phyloP scores from a whole-genome alignment of 2,113 vertebrate genomes.

The Elephantulus edwardii region DNA sequence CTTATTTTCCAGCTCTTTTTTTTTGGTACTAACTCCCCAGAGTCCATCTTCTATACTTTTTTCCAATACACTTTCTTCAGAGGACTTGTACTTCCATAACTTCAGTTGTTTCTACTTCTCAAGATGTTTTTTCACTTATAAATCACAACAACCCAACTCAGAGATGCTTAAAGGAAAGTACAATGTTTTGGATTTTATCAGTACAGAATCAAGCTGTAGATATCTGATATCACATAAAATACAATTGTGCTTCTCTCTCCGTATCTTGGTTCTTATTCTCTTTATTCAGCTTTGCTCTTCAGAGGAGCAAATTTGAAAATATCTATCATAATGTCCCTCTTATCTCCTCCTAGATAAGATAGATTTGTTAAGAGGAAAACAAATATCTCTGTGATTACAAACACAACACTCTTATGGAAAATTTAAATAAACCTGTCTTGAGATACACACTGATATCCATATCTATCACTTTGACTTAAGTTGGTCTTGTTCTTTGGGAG shows the following conservation, averaged over 20 bases:
- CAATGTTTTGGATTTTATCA: neutral
- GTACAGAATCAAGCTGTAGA: neutral
- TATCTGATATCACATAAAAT: neutral
- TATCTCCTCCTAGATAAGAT: neutral
- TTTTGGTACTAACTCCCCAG: neutral
- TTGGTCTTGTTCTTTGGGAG: neutral
- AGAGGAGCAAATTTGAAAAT: neutral
- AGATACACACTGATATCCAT: rapidly evolving
- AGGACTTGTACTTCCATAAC: neutral
- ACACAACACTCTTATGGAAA: neutral
- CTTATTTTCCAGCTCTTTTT: neutral
- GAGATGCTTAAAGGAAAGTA: neutral
- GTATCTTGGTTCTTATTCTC: neutral
- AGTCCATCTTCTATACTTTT: neutral
- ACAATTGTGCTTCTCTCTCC: neutral
- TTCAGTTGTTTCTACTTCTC: neutral
- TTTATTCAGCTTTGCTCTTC: neutral
- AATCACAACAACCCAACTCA: neutral
- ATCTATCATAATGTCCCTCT: neutral
- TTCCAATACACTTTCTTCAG: neutral
- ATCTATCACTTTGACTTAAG: neutral
- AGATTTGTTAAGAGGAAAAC: neutral
- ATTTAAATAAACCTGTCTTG: too few relatives aligned
- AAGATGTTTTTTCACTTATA: neutral
- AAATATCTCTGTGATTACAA: neutral